Evolutionary conservation across 2,113 vertebrate species (phyloP), one percentile per base, ranked within the genome.

Genomic region (Semicossyphus pulcher): DNA sequence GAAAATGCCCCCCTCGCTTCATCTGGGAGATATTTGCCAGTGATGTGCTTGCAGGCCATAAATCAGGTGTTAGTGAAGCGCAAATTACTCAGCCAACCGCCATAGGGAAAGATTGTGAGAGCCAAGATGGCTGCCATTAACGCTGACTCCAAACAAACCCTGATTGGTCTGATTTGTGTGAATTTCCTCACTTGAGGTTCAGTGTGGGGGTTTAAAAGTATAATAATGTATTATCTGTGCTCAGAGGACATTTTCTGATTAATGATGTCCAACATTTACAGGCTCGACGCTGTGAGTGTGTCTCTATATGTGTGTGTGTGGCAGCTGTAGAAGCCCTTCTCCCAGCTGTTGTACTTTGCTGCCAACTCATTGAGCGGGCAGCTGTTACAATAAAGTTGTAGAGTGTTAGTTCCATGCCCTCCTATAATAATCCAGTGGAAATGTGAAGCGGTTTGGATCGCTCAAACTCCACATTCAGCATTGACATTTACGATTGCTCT

Each of bases 321-420:
- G 64, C 74, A 89, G 84, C 81, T 87, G 82, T 60, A 67, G 51
- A 69, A 48, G 54, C 66, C 74, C 47, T 63, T 56, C 53, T 76
- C 84, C 84, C 89, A 92, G 87, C 86, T 92, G 89, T 78, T 88
- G 63, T 69, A 64, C 36, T 81, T 77, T 71, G 71, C 72, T 86
- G 86, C 85, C 88, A 91, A 81, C 5, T 82, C 63, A 82, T 3
- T 58, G 70, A 72, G 81, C 67, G 83, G 68, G 76, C 85, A 90
- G 87, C 85, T 89, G 86, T 67, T 84, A 75, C 61, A 67, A 77
- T 91, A 60, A 81, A 77, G 62, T 74, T 80, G 68, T 71, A 73
- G 54, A 32, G 60, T 21, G 31, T 45, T 21, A 47, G 72, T 36
- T 86, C 44, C 23, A 64, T 81, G 76, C 74, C 66, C 48, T 81